Evolutionary conservation across 2,113 vertebrate species (phyloP).

Genomic region (Centropristis striata): DNA sequence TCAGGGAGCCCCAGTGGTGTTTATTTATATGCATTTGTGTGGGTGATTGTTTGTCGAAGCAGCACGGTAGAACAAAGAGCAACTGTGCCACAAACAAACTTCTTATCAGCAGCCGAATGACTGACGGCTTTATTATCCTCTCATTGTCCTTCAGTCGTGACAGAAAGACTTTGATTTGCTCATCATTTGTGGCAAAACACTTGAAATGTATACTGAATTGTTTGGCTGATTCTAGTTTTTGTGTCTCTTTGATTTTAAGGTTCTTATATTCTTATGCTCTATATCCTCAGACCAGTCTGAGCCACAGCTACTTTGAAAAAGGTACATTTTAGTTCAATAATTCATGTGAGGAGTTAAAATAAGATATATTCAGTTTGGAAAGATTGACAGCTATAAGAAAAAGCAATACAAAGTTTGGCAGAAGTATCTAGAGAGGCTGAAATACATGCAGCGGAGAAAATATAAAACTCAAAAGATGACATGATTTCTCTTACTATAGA

Average conservation of each 20-base stretch:
- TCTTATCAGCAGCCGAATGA: slow-evolving; percentile 10
- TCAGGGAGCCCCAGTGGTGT: slow-evolving; percentile 21
- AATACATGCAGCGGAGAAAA: not conserved
- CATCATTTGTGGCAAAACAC: slow-evolving; percentile 1
- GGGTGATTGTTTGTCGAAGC: slow-evolving; percentile 17
- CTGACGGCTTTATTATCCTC: slow-evolving; percentile 16
- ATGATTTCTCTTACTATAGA: not conserved
- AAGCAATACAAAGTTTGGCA: not conserved
- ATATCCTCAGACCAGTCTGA: not conserved
- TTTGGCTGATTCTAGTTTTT: not conserved
- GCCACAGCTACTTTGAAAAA: not conserved
- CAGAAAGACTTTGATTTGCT: not conserved
- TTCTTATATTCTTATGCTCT: not conserved
- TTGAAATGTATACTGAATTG: not conserved
- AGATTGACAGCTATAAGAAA: not conserved
- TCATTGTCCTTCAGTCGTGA: not conserved
- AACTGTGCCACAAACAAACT: slow-evolving; percentile 6
- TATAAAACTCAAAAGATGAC: not conserved
- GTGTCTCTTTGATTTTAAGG: not conserved
- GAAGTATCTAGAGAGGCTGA: not conserved
- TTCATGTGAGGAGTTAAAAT: not conserved
- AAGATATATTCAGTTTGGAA: not conserved
- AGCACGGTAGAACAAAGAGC: slow-evolving; percentile 1
- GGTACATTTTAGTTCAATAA: not conserved
- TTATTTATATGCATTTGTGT: not conserved